These are phyloP conservation scores for Lytechinus variegatus DNA, from an alignment of 35 echinoderm and acorn worm genomes.

Conservation along the genomic window DNA sequence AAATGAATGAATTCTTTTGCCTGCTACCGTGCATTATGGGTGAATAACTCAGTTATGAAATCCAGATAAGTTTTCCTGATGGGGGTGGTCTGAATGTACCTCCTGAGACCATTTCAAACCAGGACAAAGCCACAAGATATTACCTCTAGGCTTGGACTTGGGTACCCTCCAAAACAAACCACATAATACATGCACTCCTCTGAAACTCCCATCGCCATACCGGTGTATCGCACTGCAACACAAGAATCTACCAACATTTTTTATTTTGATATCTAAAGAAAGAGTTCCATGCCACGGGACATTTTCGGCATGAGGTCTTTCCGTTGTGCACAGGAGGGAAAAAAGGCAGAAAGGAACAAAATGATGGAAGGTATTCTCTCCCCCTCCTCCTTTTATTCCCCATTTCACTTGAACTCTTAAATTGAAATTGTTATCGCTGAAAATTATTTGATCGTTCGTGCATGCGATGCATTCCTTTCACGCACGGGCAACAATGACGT, in stretches of 20 bases:
- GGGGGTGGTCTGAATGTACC: no score
- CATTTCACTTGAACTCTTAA: background rate
- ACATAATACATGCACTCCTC: background rate
- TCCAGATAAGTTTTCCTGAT: no score
- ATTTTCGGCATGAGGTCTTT: background rate
- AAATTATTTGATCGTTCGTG: slow-evolving; percentile 50
- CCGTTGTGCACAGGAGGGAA: background rate
- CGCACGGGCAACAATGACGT: background rate
- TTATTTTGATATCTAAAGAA: slow-evolving; percentile 15
- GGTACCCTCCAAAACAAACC: slow-evolving; percentile 9
- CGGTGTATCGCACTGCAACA: background rate
- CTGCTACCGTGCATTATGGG: no score
- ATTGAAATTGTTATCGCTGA: slow-evolving; percentile 19
- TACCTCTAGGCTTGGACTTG: background rate
- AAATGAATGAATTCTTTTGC: no score
- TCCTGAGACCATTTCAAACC: background rate
- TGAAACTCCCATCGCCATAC: background rate
- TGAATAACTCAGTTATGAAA: no score
- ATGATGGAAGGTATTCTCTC: background rate
- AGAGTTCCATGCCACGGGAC: slow-evolving; percentile 7
- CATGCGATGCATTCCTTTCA: slow-evolving; percentile 45
- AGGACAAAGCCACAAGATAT: background rate
- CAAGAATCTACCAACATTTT: background rate
- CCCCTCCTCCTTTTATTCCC: background rate
- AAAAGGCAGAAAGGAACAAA: background rate